Percentiles rank a stretch among this genome's conserved stretches.
phyloP scores from a whole-genome alignment of 2,113 vertebrate genomes.

The Aegypius monachus region DNA sequence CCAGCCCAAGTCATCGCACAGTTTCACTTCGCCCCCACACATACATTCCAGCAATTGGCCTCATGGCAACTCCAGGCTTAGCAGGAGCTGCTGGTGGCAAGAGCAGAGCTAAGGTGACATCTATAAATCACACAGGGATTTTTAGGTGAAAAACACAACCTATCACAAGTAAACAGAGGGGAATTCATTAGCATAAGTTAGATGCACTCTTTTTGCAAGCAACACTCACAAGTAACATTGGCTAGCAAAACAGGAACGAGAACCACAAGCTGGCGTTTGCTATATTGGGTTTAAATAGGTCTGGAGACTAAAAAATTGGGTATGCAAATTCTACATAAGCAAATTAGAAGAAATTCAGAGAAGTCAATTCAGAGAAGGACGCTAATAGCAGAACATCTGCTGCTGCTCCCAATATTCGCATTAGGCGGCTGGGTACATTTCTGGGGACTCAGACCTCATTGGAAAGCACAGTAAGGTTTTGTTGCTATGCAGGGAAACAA shows the following conservation, averaged over 20 bases:
- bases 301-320: background rate
- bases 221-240: background rate
- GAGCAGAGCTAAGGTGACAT: background rate
- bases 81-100: background rate
- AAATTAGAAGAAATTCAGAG: conserved; percentile 43
- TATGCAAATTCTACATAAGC: conserved; percentile 12
- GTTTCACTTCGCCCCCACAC: background rate
- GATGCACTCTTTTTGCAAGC: background rate
- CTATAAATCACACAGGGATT: background rate
- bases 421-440: background rate
- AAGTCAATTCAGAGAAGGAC: conserved; percentile 18
- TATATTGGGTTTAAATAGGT: background rate
- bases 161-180: background rate
- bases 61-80: background rate
- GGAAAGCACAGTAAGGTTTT: background rate
- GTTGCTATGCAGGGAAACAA: conserved; percentile 28
- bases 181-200: background rate
- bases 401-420: background rate
- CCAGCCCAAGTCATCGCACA: background rate
- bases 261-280: background rate
- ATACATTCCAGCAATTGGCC: background rate
- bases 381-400: conserved; percentile 44
- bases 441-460: background rate
- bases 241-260: background rate
- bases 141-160: background rate